Evolutionary conservation across 1,140 invertebrate species (phyloP), one percentile per base, ranked within the genome.

Genomic region (Euglossa dilemma): DNA sequence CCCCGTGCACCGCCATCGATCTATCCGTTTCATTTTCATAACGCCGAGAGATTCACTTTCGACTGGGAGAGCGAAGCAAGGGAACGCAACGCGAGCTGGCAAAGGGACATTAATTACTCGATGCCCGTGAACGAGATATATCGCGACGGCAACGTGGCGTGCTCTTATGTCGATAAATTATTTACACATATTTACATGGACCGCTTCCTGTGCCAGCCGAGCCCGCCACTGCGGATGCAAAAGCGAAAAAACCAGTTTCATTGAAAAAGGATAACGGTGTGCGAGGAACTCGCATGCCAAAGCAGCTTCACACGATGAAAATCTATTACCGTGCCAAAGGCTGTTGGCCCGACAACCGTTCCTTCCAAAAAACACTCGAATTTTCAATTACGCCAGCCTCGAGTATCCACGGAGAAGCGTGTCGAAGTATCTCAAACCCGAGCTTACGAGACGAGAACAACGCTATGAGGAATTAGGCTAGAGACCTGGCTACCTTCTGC

Each of bases 211-310:
- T 52, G 71, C 70, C 71, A n/a, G 45, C 78, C 47, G 28, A 52
- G 43, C 18, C 52, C 67, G 67, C 75, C 36, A 23, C 23, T 36
- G 78, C 63, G 70, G 70, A 87, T 87, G 80, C 73, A 81, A 87
- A 84, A 70, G 77, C 63, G 85, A 87, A 87, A 87, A 87, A 88
- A 88, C 86, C 85, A 87, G 86, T 88, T 88, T 87, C 59, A 57
- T 59, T 59, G 54, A 77, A 87, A 66, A 85, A 64, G 57, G 67
- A 72, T 72, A 80, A 66, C 66, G 85, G 82, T 45, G 57, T 36
- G 57, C 76, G 56, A 76, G 56, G 72, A 64, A 67, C 83, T 72
- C 54, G 75, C 75, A 87, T 87, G 72, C 75, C 85, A 56, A 70
- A 57, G 45, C 64, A 43, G n/a, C 82, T 73, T 79, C 85, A 61